These are phyloP conservation scores for Carpatolechia fugitivella DNA, from an alignment of 2,888 invertebrate genomes.

Conservation along the genomic window DNA sequence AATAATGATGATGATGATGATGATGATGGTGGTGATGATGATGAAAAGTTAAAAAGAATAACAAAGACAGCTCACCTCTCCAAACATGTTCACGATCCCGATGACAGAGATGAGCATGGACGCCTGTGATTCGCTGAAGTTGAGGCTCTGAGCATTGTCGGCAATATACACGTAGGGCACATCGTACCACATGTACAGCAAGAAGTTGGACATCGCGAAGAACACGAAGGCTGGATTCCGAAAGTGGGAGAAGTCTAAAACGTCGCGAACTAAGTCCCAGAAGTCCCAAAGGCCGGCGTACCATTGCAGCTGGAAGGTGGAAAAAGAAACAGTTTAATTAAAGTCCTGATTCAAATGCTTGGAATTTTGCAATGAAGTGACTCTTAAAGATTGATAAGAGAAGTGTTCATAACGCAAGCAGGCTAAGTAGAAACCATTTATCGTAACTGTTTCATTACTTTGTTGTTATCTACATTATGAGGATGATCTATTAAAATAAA, in stretches of 20 bases:
- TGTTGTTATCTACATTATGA: too few relatives aligned
- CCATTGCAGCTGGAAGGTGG: conserved; percentile 80
- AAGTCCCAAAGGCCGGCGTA: conserved; percentile 87
- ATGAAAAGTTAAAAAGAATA: too few relatives aligned
- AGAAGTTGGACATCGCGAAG: conserved; percentile 92
- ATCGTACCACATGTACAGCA: conserved; percentile 95
- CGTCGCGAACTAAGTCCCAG: conserved; percentile 86
- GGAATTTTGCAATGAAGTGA: too few relatives aligned
- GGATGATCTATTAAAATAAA: too few relatives aligned
- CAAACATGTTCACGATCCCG: conserved; percentile 92
- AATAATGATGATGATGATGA: too few relatives aligned
- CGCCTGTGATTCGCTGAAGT: conserved; percentile 84
- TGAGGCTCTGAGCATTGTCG: conserved; percentile 86
- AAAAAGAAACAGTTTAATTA: not conserved
- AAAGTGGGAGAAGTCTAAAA: conserved; percentile 90
- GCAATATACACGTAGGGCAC: conserved; percentile 95
- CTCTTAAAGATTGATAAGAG: too few relatives aligned
- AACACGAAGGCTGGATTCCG: conserved; percentile 85
- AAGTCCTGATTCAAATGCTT: too few relatives aligned
- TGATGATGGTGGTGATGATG: too few relatives aligned
- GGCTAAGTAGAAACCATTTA: too few relatives aligned
- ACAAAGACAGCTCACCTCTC: conserved; percentile 82
- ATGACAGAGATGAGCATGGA: conserved; percentile 92
- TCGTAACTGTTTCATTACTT: too few relatives aligned
- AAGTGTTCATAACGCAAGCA: too few relatives aligned